Evolutionary conservation across 2,888 invertebrate species (phyloP).

Genomic region (Aphrophora alni): DNA sequence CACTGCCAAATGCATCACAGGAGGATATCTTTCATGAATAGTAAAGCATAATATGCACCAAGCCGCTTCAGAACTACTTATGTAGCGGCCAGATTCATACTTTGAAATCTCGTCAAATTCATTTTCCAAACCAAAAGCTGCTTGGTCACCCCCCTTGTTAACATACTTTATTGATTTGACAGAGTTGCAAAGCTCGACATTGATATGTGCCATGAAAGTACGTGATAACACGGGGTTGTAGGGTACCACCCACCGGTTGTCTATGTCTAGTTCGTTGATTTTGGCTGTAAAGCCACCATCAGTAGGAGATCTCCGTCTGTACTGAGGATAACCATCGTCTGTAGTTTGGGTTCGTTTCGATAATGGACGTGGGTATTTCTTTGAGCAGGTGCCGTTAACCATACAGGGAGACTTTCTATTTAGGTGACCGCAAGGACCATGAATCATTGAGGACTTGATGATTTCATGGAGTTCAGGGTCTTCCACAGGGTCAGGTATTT

Average conservation of each 20-base stretch:
- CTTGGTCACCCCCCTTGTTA: constrained; percentile 46
- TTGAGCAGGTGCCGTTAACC: constrained; percentile 49
- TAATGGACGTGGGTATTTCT: constrained; percentile 47
- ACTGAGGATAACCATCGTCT: constrained; percentile 51
- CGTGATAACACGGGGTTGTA: constrained; percentile 32
- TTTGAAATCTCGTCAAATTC: constrained; percentile 44
- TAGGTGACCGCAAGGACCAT: constrained; percentile 50
- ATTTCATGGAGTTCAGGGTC: constrained; percentile 50
- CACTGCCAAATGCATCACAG: background rate
- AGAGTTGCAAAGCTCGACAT: constrained; percentile 48
- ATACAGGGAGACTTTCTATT: constrained; percentile 50
- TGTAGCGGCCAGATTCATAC: constrained; percentile 47
- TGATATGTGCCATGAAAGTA: constrained; percentile 41
- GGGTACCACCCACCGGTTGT: background rate
- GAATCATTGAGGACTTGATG: constrained; percentile 54
- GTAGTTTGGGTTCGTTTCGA: constrained; percentile 48
- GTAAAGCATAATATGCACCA: constrained; percentile 43
- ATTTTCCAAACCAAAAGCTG: constrained; percentile 28
- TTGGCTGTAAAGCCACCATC: background rate
- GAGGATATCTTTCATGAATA: background rate
- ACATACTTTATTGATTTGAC: constrained; percentile 50
- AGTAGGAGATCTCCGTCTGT: constrained; percentile 35
- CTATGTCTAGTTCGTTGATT: background rate
- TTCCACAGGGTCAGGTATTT: constrained; percentile 52
- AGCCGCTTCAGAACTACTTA: constrained; percentile 40